Conservation (phyloP, 2,888 invertebrate genomes). For the Merodon equestris region DNA sequence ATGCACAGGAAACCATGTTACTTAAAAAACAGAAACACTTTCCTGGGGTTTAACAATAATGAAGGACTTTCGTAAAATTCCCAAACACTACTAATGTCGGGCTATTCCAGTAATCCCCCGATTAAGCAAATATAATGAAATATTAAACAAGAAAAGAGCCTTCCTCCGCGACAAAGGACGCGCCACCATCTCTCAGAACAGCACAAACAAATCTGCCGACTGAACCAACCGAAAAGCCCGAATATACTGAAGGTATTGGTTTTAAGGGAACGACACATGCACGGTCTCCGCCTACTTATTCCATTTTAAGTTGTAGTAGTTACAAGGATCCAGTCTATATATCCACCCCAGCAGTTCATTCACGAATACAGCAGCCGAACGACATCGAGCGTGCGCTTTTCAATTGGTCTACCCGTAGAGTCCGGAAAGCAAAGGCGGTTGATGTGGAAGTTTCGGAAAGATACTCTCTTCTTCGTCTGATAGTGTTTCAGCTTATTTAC, state of each 20-base stretch:
- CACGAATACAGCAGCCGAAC: conserved; percentile 23
- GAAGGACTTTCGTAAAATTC: too few relatives aligned
- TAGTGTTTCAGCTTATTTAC: conserved; percentile 41
- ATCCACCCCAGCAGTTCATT: conserved; percentile 17
- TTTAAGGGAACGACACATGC: conserved; percentile 4
- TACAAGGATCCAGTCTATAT: conserved; percentile 5
- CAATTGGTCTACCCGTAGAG: conserved; percentile 1
- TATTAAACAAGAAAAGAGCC: too few relatives aligned
- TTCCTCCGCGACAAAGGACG: not conserved
- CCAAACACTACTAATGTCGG: too few relatives aligned
- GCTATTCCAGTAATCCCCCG: not conserved
- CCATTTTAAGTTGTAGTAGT: conserved; percentile 14
- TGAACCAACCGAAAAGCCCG: not conserved
- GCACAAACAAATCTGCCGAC: conserved; percentile 34
- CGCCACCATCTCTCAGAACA: conserved; percentile 39
- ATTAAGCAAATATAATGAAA: not conserved
- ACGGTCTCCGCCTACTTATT: conserved; percentile 54
- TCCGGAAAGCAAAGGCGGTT: conserved; percentile 2
- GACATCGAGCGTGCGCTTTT: conserved; percentile 40
- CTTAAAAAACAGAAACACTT: too few relatives aligned
- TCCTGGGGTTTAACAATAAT: too few relatives aligned
- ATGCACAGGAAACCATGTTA: too few relatives aligned
- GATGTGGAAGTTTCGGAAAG: not conserved
- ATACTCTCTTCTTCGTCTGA: not conserved
- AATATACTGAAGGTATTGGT: conserved; percentile 1